phyloP scores from a whole-genome alignment of 2,888 invertebrate genomes.

The Parelbella ahira region DNA sequence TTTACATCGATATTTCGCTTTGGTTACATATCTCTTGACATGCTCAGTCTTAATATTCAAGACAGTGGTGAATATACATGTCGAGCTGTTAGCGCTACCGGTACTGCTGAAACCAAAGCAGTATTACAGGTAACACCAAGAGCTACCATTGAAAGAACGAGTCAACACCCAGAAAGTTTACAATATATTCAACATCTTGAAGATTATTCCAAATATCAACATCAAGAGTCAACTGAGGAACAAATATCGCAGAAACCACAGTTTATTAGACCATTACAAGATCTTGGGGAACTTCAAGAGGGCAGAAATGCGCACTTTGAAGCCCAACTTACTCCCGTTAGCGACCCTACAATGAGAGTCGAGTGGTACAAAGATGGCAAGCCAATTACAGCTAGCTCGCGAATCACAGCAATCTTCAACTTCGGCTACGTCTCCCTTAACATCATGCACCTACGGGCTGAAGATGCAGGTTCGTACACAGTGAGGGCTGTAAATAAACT shows the following conservation, averaged over 20 bases:
- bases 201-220: slow-evolving; percentile 93
- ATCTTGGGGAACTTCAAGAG: slow-evolving; percentile 91
- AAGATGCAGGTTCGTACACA: slow-evolving; percentile 97
- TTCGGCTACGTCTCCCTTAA: slow-evolving; percentile 98
- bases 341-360: slow-evolving; percentile 96
- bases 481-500: slow-evolving; percentile 94
- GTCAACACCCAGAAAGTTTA: slow-evolving; percentile 95
- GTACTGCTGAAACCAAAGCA: slow-evolving; percentile 92
- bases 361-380: slow-evolving; percentile 98
- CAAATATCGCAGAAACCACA: slow-evolving; percentile 93
- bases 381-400: slow-evolving; percentile 92
- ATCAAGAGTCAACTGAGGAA: slow-evolving; percentile 92
- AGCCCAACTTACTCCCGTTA: slow-evolving; percentile 95
- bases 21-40: slow-evolving; percentile 97
- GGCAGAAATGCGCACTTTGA: slow-evolving; percentile 95
- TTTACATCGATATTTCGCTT: slow-evolving; percentile 97
- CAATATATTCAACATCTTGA: slow-evolving; percentile 95
- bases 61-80: slow-evolving; percentile 96
- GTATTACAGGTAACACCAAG: slow-evolving; percentile 89
- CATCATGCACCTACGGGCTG: slow-evolving; percentile 95
- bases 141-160: slow-evolving; percentile 91
- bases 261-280: slow-evolving; percentile 93
- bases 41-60: slow-evolving; percentile 90
- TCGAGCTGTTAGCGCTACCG: slow-evolving; percentile 91
- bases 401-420: slow-evolving; percentile 97